Evolutionary conservation across 2,797 vertebrate species (phyloP).

Genomic region (Cyprinodon diabolis): DNA sequence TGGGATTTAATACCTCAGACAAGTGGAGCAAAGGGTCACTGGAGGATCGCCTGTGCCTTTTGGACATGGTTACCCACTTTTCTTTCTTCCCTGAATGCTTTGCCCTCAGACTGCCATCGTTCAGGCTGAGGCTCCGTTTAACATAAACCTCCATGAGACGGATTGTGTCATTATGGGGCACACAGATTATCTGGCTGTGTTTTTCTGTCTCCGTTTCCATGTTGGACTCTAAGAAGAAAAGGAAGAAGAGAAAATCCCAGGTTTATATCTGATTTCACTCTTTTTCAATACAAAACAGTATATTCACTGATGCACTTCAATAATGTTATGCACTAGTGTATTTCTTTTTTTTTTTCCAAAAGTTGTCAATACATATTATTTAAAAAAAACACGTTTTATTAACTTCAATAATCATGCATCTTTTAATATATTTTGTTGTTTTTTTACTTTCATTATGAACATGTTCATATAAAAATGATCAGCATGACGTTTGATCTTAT

Average conservation of each 20-base stretch:
- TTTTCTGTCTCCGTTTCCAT: conserved; percentile 58
- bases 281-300: not conserved
- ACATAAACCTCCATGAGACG: conserved; percentile 83
- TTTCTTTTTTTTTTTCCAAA: not conserved
- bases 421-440: not conserved
- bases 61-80: conserved; percentile 68
- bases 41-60: conserved; percentile 57
- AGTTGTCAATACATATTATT: not conserved
- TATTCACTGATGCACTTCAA: not conserved
- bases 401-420: not conserved
- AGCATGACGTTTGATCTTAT: not conserved
- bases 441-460: not conserved
- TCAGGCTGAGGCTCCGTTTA: conserved; percentile 81
- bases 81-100: conserved; percentile 19
- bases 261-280: not conserved
- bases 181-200: conserved; percentile 73
- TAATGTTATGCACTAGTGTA: not conserved
- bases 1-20: not conserved
- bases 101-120: conserved; percentile 46
- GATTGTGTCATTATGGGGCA: conserved; percentile 80
- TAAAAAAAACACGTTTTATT: not conserved
- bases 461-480: not conserved
- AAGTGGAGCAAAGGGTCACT: conserved; percentile 73
- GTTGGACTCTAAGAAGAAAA: conserved; percentile 17
- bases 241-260: conserved; percentile 1